Evolutionary conservation across 1,140 invertebrate species (phyloP), one percentile per base, ranked within the genome.

Genomic region (Radopholus similis): DNA sequence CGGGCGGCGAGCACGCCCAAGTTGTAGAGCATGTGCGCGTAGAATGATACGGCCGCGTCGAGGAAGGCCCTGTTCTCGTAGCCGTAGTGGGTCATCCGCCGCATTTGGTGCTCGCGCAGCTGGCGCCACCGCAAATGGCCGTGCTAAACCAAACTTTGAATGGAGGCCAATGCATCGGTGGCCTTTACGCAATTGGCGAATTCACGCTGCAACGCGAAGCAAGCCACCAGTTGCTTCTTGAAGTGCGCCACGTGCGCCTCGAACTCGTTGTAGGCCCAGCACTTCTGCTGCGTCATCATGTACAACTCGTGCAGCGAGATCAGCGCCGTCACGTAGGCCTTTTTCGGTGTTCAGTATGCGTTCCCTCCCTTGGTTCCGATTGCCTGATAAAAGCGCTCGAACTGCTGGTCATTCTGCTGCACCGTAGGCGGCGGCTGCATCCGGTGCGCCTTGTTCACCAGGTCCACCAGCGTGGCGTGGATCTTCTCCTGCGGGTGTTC

Each of bases 21-120:
- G 53, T 73, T 75, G 64, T 75, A 75, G 15, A 77, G 44, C 75
- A 75, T 75, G 47, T 74, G 60, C 11, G 70, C 51, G 49, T 75
- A 75, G 57, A 77, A 75, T 15, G 76, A 77, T 21, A 78, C 53
- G 18, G 73, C 70, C 35, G 34, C 32, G 11, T 64, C 49, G 23
- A 74, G 38, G 49, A 73, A 75, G 26, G 68, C 73, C 4, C 68
- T 72, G 42, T 77, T 75, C 13, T 77, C 64, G 37, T 63, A 74
- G 21, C 70, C 70, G 40, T 62, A 75, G 35, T 59, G 34, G 4
- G 73, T 75, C 73, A 75, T 75, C 64, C 77, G 76, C 23, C 68
- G 63, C 13, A 75, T 68, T 73, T 75, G 73, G 28, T 47, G 40
- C 30, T 56, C 53, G 28, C 73, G 40, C 56, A 75, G 23, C 26